These are phyloP conservation scores for Bos taurus DNA, from an alignment of 2,113 vertebrate genomes.

Conservation along the genomic window ARS-UCD2.0 NC_037343.1:26411001-26411500, in stretches of 20 bases:
- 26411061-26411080: not conserved
- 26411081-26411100: not conserved
- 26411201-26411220: not conserved
- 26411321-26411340: not conserved
- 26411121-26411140: not conserved
- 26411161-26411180: not conserved
- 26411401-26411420: not conserved
- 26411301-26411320: not conserved
- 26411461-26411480: not conserved
- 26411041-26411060: not conserved
- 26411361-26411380: not conserved
- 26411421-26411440: not conserved
- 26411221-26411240: not conserved
- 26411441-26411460: not conserved
- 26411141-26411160: not conserved
- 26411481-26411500: not conserved
- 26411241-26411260: not conserved
- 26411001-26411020: not conserved
- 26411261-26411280: not conserved
- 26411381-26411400: not conserved
- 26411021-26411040: not conserved
- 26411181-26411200: not conserved
- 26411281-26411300: not conserved
- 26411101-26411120: not conserved
- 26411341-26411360: not conserved